Evolutionary conservation across 1,140 invertebrate genomes (phyloP).

Genomic region (Cecropterus lyciades): DNA sequence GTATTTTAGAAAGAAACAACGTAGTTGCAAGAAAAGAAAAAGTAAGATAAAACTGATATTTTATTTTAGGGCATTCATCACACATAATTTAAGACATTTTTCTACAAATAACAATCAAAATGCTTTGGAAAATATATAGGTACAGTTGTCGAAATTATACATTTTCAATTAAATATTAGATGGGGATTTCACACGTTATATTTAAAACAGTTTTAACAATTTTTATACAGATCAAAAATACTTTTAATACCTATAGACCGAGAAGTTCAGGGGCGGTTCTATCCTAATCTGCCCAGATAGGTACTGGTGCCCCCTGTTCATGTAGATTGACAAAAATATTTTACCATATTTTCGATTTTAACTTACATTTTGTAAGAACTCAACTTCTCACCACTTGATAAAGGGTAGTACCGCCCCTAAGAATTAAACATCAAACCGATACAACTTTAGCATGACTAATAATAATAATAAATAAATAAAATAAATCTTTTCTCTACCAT

Average conservation of each 20-base stretch:
- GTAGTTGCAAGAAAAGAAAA: slow-evolving; percentile 20
- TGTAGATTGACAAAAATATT: too few relatives aligned
- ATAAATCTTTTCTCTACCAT: slow-evolving; percentile 57
- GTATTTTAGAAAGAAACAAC: too few relatives aligned
- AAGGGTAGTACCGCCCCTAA: neutral
- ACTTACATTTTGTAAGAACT: too few relatives aligned
- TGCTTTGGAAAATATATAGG: slow-evolving; percentile 20
- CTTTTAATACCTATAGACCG: too few relatives aligned
- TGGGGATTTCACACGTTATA: too few relatives aligned
- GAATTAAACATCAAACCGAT: slow-evolving; percentile 30
- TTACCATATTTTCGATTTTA: too few relatives aligned
- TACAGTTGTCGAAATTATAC: slow-evolving; percentile 20
- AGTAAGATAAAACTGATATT: slow-evolving; percentile 44
- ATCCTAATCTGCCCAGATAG: too few relatives aligned
- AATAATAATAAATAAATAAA: slow-evolving; percentile 67
- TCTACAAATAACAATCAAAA: slow-evolving; percentile 31
- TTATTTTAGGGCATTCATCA: slow-evolving; percentile 52
- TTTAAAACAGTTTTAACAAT: too few relatives aligned
- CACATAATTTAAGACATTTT: slow-evolving; percentile 40
- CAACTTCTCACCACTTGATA: too few relatives aligned
- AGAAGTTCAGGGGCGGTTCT: too few relatives aligned
- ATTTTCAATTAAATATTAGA: slow-evolving; percentile 15
- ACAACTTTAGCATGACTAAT: slow-evolving; percentile 32
- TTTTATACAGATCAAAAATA: too few relatives aligned
- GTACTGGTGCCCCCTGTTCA: too few relatives aligned